Evolutionary conservation across 2,888 invertebrate genomes (phyloP).

Genomic region (Ethmia dodecea): DNA sequence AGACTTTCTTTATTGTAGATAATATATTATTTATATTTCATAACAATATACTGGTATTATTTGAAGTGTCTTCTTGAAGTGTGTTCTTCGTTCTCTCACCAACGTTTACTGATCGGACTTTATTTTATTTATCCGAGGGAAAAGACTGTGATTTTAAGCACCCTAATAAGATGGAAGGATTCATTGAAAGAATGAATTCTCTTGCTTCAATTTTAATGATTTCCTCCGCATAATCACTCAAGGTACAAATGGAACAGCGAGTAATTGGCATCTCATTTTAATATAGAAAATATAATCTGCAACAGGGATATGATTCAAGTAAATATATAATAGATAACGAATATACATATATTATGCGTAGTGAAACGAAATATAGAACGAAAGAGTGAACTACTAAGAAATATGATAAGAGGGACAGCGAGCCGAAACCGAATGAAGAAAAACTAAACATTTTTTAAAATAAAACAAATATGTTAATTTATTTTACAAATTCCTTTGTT

Average conservation of each 20-base stretch:
- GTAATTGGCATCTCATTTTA: constrained; percentile 64
- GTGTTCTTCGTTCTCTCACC: too few species aligned
- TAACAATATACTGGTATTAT: too few species aligned
- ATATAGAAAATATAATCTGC: constrained; percentile 68
- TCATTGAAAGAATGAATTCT: constrained; percentile 57
- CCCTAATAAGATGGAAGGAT: too few species aligned
- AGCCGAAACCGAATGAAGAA: constrained; percentile 29
- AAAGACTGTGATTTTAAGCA: too few species aligned
- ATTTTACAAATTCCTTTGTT: constrained; percentile 77
- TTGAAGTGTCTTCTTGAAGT: too few species aligned
- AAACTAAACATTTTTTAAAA: constrained; percentile 39
- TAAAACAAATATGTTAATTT: constrained; percentile 77
- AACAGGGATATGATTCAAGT: constrained; percentile 62
- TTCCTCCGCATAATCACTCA: constrained; percentile 54
- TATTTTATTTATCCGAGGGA: too few species aligned
- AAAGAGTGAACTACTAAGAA: constrained; percentile 41
- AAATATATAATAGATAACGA: constrained; percentile 58
- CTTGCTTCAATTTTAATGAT: constrained; percentile 57
- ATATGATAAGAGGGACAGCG: constrained; percentile 49
- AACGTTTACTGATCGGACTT: too few species aligned
- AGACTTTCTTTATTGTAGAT: too few species aligned
- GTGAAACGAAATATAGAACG: constrained; percentile 26
- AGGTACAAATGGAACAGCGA: constrained; percentile 67
- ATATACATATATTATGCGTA: constrained; percentile 51
- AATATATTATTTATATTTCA: too few species aligned